Base-by-base conservation (phyloP, 1,140 invertebrate genomes). In the Calosoma granatense region DNA sequence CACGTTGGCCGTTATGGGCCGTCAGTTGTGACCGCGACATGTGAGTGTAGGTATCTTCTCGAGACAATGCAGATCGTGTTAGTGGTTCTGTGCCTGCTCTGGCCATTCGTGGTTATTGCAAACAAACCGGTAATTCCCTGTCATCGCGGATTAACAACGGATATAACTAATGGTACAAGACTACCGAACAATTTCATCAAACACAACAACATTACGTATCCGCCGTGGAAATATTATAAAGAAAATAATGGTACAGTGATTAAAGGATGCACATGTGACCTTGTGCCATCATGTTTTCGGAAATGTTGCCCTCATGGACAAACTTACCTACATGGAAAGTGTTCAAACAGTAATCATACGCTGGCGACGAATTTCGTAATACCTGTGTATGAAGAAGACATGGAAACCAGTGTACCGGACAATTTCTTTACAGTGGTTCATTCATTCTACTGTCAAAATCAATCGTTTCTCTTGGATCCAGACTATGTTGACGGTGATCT, bases 201-300 rank as follows among this genome's bases (percentile, higher is more conserved):
- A 19, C 59, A 59, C 53, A 56, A 64, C 43, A 52, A 43, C 20
- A 11, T 63, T 4, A 54, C 20, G 11, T 64, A 58, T 52, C 54
- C 53, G 1, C 39, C 53, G 41, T 41, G 30, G 3, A 23, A 61
- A 53, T 63, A 64, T 41, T 63, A 54, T 23, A 21, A 19, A 2
- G 22, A 9, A 6, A 6, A 36, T 9, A 36, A 58, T 20, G 51
- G 51, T 6, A 21, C 12, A 12, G 22, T 26, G 2, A 57, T 55
- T 14, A 30, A 36, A n/a, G 63, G 63, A 2, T 64, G 63, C 23
- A 53, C 61, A 22, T 64, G 63, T 51, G 43, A 60, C 12, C 26
- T 61, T 15, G 20, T 53, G 26, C 6, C 6, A 9, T n/a, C 6
- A 2, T 64, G 63, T 52, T n/a, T 63, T 2, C 41, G 57, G 19